phyloP scores from a whole-genome alignment of 2,888 invertebrate genomes.

The Entomobrya multifasciata region DNA sequence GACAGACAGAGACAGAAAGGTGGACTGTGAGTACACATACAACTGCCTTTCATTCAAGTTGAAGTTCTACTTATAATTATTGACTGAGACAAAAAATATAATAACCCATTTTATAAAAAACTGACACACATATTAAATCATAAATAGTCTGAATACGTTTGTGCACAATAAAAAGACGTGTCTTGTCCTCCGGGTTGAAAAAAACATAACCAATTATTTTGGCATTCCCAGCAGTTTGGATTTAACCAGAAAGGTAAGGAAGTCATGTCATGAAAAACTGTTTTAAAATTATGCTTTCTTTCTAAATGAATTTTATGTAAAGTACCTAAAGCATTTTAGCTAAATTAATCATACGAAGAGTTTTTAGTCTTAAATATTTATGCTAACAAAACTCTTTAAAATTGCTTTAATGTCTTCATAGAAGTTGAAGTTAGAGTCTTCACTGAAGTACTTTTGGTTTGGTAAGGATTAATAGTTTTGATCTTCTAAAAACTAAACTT shows the following conservation, averaged over 20 bases:
- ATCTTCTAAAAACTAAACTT: no score
- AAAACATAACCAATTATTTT: not conserved
- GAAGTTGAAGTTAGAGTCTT: no score
- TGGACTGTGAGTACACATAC: constrained; percentile 30
- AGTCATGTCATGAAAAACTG: not conserved
- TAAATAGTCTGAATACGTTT: not conserved
- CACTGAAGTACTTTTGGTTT: no score
- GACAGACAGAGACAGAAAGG: constrained; percentile 36
- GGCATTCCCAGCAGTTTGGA: constrained; percentile 31
- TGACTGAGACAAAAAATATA: not conserved
- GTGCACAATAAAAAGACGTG: not conserved
- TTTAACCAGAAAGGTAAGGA: constrained; percentile 35
- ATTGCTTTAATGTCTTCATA: no score
- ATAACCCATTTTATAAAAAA: not conserved
- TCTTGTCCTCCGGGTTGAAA: no score
- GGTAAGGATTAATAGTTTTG: no score
- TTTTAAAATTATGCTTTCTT: not conserved
- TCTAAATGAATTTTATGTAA: no score
- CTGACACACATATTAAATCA: not conserved
- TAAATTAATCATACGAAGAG: no score
- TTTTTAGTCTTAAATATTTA: no score
- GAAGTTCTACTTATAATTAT: no score
- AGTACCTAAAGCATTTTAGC: no score
- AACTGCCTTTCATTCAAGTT: not conserved
- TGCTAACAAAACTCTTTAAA: no score